Conservation (phyloP, 2,797 vertebrate genomes). For the Threskiornis aethiopicus region DNA sequence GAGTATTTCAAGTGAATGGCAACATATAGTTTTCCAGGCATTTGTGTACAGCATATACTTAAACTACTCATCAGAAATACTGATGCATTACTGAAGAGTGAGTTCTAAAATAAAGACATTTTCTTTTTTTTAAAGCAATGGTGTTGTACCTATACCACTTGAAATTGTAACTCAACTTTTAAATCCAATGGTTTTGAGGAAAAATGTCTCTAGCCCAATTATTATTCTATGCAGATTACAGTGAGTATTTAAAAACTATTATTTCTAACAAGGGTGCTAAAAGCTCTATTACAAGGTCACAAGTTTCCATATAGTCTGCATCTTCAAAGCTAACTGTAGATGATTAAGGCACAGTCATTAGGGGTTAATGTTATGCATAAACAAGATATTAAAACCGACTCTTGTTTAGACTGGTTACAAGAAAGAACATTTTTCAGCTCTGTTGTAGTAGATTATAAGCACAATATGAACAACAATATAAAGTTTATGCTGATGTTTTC, state of each 20-base stretch:
- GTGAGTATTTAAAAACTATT: not conserved
- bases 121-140: not conserved
- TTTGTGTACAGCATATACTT: not conserved
- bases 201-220: not conserved
- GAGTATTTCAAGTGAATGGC: not conserved
- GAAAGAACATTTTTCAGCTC: conserved; percentile 1
- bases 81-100: not conserved
- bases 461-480: not conserved
- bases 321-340: not conserved
- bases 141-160: not conserved
- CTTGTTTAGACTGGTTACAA: conserved; percentile 1
- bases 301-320: not conserved
- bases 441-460: not conserved
- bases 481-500: not conserved
- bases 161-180: not conserved
- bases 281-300: not conserved
- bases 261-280: not conserved
- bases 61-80: not conserved
- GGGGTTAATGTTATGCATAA: not conserved
- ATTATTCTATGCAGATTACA: not conserved
- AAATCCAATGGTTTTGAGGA: not conserved
- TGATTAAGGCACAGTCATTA: not conserved
- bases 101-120: not conserved
- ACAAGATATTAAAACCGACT: not conserved
- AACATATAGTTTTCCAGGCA: not conserved